phyloP scores from a whole-genome alignment of 35 echinoderm and acorn worm species.

The Ophiothrix spiculata region DNA sequence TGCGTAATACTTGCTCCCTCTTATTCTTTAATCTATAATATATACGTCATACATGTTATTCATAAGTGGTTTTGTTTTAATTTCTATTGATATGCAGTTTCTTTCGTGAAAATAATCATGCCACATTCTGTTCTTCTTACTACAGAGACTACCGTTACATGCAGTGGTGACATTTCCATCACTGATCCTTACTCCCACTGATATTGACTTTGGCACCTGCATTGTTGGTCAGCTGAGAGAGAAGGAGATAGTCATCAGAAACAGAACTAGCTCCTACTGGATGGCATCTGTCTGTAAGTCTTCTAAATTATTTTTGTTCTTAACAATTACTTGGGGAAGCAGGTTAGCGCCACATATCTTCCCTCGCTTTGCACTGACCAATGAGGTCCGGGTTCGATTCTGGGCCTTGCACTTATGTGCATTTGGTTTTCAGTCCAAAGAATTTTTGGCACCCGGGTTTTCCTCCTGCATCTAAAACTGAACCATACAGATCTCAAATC shows the following conservation, averaged over 20 bases:
- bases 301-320: neutral
- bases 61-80: neutral
- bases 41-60: neutral
- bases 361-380: too few species aligned
- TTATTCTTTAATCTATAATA: neutral
- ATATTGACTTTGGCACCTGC: constrained; percentile 80
- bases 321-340: too few species aligned
- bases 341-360: too few species aligned
- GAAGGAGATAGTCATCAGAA: constrained; percentile 65
- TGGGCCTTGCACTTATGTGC: too few species aligned
- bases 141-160: constrained; percentile 68
- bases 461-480: too few species aligned
- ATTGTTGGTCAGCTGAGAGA: constrained; percentile 76
- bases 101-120: too few species aligned
- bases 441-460: too few species aligned
- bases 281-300: constrained; percentile 53
- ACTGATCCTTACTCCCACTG: constrained; percentile 42
- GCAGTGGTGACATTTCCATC: constrained; percentile 69
- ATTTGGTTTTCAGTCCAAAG: too few species aligned
- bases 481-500: too few species aligned
- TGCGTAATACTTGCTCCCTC: neutral
- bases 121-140: neutral
- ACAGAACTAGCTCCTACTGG: constrained; percentile 72
- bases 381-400: too few species aligned
- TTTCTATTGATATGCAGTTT: too few species aligned